Conservation (phyloP, 1,140 invertebrate genomes). For the Drosophila busckii region DNA sequence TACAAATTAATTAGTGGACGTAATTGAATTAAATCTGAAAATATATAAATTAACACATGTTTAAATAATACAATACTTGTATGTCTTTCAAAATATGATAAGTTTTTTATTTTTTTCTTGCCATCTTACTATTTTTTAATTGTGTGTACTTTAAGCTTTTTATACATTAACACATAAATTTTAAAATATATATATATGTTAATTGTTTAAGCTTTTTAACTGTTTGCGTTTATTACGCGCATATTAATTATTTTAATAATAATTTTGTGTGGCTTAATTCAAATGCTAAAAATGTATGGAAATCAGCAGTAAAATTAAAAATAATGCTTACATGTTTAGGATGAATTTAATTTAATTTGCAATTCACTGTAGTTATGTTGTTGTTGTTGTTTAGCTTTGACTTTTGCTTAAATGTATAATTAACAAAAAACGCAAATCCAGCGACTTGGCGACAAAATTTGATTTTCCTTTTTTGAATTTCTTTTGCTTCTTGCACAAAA, state of each 20-base stretch:
- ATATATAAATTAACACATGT: slow-evolving; percentile 16
- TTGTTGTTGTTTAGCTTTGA: slow-evolving; percentile 13
- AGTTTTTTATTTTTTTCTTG: slow-evolving; percentile 40
- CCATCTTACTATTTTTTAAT: slow-evolving; percentile 49
- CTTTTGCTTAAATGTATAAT: no score
- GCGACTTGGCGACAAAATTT: no score
- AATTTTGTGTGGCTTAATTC: slow-evolving; percentile 52
- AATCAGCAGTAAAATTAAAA: slow-evolving; percentile 64
- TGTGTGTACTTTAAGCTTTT: slow-evolving; percentile 65
- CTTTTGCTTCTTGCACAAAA: slow-evolving; percentile 36
- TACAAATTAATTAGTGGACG: slow-evolving; percentile 17
- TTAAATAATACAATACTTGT: slow-evolving; percentile 26
- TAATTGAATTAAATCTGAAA: slow-evolving; percentile 6
- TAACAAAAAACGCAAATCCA: no score
- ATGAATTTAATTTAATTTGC: slow-evolving; percentile 14
- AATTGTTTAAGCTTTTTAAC: slow-evolving; percentile 23
- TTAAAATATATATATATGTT: slow-evolving; percentile 48
- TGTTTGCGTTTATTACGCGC: slow-evolving; percentile 31
- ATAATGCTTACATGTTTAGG: slow-evolving; percentile 59
- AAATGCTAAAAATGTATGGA: slow-evolving; percentile 71
- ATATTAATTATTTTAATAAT: slow-evolving; percentile 31
- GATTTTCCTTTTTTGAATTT: slow-evolving; percentile 37
- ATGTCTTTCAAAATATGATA: slow-evolving; percentile 61
- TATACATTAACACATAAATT: slow-evolving; percentile 65
- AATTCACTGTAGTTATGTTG: slow-evolving; percentile 20